Evolutionary conservation across 2,113 vertebrate species (phyloP), one percentile per base, ranked within the genome.

Genomic region (Anser cygnoides): DNA sequence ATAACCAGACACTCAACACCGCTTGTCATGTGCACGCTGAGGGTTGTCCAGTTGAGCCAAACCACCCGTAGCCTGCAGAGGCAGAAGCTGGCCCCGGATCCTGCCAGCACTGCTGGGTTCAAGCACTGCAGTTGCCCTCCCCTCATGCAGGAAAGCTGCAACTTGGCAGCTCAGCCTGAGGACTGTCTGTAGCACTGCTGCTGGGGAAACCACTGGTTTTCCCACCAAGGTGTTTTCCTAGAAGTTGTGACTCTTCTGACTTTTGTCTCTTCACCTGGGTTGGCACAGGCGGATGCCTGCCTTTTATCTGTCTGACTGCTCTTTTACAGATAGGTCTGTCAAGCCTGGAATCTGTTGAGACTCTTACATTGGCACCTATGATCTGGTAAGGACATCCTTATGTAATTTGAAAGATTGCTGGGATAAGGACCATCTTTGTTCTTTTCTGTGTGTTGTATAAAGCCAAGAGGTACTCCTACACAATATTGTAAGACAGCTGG

Each of bases 261-360:
- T 76, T 75, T 81, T 68, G 22, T 62, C 9, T 90, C 7, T 7
- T 2, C 9, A 49, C 5, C 52, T 63, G n/a, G 3, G 11, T 6
- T 31, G 65, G 23, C n/a, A 52, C 2, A 37, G 66, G 66, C 71
- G 23, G 52, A 57, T 37, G 35, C 13, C 35, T 83, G 43, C 5
- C n/a, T 80, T 71, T 71, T 46, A 9, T 44, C 31, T 72, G 44
- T 25, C 29, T 31, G 8, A 39, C 65, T 2, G 66, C 8, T 41
- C 35, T 82, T 61, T 71, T 41, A 46, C 28, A 67, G 52, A 57
- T 9, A 31, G 20, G 10, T 50, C 37, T 89, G n/a, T 77, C 37
- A 65, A 65, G n/a, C 14, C 10, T 39, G 9, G 29, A 6, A 3
- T 58, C 55, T 43, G 3, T 13, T 0, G 0, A 55, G n/a, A 33